Percentiles rank a stretch among this genome's conserved stretches.
Evolutionary conservation across 2,888 invertebrate species (phyloP).

Genomic region (Caenorhabditis zanzibari): DNA sequence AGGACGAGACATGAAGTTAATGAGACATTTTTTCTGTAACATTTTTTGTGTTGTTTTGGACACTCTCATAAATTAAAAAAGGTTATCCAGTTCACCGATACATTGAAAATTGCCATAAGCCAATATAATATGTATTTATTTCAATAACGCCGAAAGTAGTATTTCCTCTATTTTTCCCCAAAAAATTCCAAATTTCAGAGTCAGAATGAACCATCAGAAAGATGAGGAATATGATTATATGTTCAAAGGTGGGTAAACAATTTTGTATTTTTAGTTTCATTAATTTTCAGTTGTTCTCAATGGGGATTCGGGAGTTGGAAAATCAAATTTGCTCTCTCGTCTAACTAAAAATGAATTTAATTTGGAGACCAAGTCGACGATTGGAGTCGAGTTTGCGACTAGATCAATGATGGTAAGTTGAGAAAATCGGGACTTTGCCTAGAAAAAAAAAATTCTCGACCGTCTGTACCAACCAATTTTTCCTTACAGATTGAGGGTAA

Average conservation of each 20-base stretch:
- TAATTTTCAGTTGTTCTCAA: slow-evolving; percentile 21
- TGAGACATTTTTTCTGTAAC: no score
- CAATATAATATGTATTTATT: no score
- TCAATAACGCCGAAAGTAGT: no score
- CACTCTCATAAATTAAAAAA: no score
- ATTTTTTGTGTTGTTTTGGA: no score
- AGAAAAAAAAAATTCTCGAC: not conserved
- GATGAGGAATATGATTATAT: slow-evolving; percentile 27
- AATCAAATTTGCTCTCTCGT: slow-evolving; percentile 3
- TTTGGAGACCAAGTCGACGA: slow-evolving; percentile 17
- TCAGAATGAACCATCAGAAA: not conserved
- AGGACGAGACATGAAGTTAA: no score
- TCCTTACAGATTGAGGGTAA: slow-evolving; percentile 22
- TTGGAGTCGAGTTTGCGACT: slow-evolving; percentile 17
- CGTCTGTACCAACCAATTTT: slow-evolving; percentile 17
- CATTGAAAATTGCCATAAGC: no score
- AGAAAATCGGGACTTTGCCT: not conserved
- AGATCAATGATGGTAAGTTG: slow-evolving; percentile 20
- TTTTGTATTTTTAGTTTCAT: not conserved
- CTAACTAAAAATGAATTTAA: slow-evolving; percentile 22
- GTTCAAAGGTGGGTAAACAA: slow-evolving; percentile 6
- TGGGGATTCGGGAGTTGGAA: slow-evolving; percentile 35
- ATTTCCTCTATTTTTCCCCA: no score
- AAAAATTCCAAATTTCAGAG: no score
- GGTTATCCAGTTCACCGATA: no score